These are phyloP conservation scores for Drosophila rellima DNA, from an alignment of 2,888 invertebrate species.

Conservation along the genomic window DNA sequence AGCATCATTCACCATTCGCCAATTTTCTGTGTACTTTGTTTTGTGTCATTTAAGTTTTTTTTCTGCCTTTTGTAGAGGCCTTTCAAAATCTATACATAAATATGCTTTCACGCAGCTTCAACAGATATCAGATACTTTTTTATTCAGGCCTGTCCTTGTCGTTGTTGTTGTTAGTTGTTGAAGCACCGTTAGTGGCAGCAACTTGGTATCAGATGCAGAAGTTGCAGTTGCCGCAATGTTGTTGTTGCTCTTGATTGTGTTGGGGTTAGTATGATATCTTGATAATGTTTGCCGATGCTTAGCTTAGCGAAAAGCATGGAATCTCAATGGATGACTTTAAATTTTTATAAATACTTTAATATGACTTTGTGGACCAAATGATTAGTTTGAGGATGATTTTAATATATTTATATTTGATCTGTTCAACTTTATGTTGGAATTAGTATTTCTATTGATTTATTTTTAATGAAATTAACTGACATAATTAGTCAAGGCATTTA, in stretches of 20 bases:
- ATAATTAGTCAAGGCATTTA: too few relatives aligned
- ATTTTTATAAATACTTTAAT: constrained; percentile 2
- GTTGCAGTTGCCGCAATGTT: constrained; percentile 19
- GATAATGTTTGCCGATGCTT: constrained; percentile 36
- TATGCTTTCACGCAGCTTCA: constrained; percentile 77
- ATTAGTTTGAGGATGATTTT: background rate
- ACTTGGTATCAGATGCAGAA: constrained; percentile 59
- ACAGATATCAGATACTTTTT: constrained; percentile 61
- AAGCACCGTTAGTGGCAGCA: constrained; percentile 51
- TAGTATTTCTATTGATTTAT: background rate
- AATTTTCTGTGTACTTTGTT: constrained; percentile 24
- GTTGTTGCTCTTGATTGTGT: constrained; percentile 45
- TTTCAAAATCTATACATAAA: constrained; percentile 75
- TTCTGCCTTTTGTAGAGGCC: constrained; percentile 36
- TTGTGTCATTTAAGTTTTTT: constrained; percentile 51
- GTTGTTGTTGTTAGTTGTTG: constrained; percentile 22
- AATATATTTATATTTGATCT: background rate
- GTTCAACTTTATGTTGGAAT: background rate
- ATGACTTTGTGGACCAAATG: background rate
- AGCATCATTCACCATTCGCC: constrained; percentile 36
- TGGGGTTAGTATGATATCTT: constrained; percentile 43
- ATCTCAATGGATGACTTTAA: constrained; percentile 11
- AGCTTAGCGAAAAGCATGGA: background rate
- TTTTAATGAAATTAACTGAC: too few relatives aligned
- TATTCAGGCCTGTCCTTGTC: constrained; percentile 11